Base-by-base conservation (phyloP, 2,888 invertebrate genomes). In the Achlya flavicornis region DNA sequence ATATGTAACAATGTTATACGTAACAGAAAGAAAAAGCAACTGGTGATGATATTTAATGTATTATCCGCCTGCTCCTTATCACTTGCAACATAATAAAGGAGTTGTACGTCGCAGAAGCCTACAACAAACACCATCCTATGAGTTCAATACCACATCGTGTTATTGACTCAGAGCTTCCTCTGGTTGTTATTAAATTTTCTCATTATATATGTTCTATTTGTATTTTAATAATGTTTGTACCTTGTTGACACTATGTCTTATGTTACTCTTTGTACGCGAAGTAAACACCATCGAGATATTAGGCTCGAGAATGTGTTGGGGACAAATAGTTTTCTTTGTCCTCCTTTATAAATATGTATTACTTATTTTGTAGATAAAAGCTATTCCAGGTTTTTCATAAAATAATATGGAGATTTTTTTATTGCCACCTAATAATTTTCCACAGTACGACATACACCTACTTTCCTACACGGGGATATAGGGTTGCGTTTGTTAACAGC, bases 101-200 rank as follows among this genome's bases (percentile, higher is more conserved):
- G 60, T 41, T 16, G 60, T 60, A 41, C 6, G 19, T 19, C 16
- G 10, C 16, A 19, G 3, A 53, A 53, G 53, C 53, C 53, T 19
- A 19, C 10, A 10, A 16, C 41, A 60, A 41, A 60, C 60, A 60
- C 12, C 60, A 43, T 14, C n/a, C 19, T 6, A 41, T 41, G 41
- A 7, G 60, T 60, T 60, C 60, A 35, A 59, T 41, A 59, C 59
- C 59, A 59, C 59, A 43, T 35, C 35, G 10, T 38, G n/a, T 16
- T 58, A 58, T 60, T 43, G 38, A 60, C 60, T 60, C 57, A 7
- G 26, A 38, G 41, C 11, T 26, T 19, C 11, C 14, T 16, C 35
- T 53, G 57, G 57, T 38, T 62, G 57, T 57, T 35, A 35, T 35
- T 62, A 16, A 7, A n/a, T 57, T 57, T 57, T 35, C 53, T 57